Evolutionary conservation across 2,797 vertebrate genomes (phyloP).

Genomic region (Pterois miles): DNA sequence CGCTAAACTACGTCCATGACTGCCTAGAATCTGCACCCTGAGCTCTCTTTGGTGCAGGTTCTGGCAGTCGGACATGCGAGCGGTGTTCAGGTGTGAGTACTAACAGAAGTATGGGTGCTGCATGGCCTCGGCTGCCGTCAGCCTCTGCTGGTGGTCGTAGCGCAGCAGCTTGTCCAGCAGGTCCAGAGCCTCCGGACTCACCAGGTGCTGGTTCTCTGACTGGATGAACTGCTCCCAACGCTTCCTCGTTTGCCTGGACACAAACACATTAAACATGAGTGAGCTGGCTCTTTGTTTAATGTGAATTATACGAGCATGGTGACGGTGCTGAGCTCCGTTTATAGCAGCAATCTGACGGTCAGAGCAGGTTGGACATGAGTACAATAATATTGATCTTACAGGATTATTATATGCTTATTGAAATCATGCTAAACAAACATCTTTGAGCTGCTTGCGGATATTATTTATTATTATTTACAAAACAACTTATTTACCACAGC

Average conservation of each 20-base stretch:
- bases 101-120: conserved; percentile 96
- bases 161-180: conserved; percentile 98
- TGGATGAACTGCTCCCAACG: conserved; percentile 99
- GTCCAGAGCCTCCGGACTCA: conserved; percentile 95
- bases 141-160: conserved; percentile 98
- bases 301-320: not conserved
- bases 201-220: conserved; percentile 96
- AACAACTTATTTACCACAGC: too few species aligned
- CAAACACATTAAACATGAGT: not conserved
- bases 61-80: not conserved
- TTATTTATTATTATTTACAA: too few species aligned
- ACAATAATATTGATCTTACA: too few species aligned
- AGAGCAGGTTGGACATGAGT: not conserved
- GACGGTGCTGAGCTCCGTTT: not conserved
- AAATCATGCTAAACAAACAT: too few species aligned
- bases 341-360: not conserved
- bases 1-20: too few species aligned
- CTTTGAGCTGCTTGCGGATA: too few species aligned
- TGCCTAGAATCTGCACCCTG: too few species aligned
- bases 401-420: too few species aligned
- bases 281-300: not conserved
- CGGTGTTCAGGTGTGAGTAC: conserved; percentile 20
- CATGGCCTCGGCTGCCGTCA: conserved; percentile 97
- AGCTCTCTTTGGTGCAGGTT: too few species aligned
- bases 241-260: conserved; percentile 91